Evolutionary conservation across 2,888 invertebrate genomes (phyloP), one percentile per base, ranked within the genome.

Genomic region (Eupsilia transversa): DNA sequence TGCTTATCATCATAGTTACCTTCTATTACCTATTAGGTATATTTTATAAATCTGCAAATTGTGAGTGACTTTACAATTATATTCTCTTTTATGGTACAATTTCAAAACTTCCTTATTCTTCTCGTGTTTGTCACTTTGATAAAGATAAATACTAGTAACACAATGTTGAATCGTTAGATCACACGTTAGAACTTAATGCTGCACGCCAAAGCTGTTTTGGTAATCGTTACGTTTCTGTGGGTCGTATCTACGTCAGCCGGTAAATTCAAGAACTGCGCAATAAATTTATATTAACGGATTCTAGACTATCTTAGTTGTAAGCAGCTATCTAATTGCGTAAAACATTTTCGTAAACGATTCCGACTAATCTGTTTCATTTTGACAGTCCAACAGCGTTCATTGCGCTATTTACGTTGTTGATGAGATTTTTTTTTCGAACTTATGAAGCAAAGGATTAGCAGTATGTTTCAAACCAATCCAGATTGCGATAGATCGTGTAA

Each of bases 251-350:
- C n/a, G 20, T 46, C 17, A 27, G 38, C 14, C 4, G 41, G 14
- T 52, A 35, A 35, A 77, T 69, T 46, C 12, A 70, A 46, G 33
- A 49, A 56, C 38, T 49, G 6, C 33, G 17, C 49, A 49, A 23
- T 41, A 14, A 4, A 4, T 49, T 41, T 27, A 12, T 10, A 33
- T 41, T 49, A 41, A 65, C 14, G 10, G 12, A 74, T 66, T 46
- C 59, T 43, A 52, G 2, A 43, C n/a, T 3, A 30, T 59, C 17
- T 79, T 30, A 33, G 38, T 64, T 59, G 23, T 56, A 38, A 30
- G 14, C n/a, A n/a, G n/a, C n/a, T n/a, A n/a, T n/a, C n/a, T n/a
- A n/a, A n/a, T n/a, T n/a, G n/a, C n/a, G n/a, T n/a, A n/a, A n/a
- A n/a, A n/a, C n/a, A n/a, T n/a, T n/a, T n/a, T n/a, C n/a, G n/a